Percentiles rank a stretch among this genome's conserved stretches.
Conservation (phyloP, 2,888 invertebrate genomes). For the Drosophila pegasa region DNA sequence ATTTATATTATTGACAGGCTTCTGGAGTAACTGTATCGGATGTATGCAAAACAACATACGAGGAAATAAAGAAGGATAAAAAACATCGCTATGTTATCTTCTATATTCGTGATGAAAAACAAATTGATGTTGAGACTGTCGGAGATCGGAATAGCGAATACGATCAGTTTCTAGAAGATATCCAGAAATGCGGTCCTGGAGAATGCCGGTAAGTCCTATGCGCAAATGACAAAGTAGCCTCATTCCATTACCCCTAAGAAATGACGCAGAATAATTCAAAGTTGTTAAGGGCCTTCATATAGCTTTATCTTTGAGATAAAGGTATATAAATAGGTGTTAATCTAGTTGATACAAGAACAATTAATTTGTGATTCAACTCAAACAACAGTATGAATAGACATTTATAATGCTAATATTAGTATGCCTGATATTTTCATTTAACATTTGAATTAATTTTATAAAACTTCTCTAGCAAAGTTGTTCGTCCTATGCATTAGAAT, state of each 20-base stretch:
- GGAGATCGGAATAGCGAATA: constrained; percentile 96
- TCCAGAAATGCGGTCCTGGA: constrained; percentile 95
- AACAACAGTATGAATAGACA: neutral
- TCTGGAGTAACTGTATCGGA: constrained; percentile 98
- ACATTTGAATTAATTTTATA: neutral
- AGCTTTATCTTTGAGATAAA: constrained; percentile 6
- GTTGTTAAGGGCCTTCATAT: neutral
- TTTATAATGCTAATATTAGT: neutral
- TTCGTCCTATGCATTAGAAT: neutral
- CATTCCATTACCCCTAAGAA: neutral
- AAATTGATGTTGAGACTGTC: constrained; percentile 97
- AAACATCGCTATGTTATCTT: constrained; percentile 98
- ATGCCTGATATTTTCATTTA: neutral
- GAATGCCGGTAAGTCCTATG: constrained; percentile 92
- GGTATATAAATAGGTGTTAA: constrained; percentile 4
- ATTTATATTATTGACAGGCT: constrained; percentile 87
- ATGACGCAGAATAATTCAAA: neutral
- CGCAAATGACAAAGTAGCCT: neutral
- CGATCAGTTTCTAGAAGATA: constrained; percentile 96
- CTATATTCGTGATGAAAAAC: constrained; percentile 97
- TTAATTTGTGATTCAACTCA: constrained; percentile 3
- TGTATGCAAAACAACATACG: constrained; percentile 97
- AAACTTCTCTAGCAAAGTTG: neutral
- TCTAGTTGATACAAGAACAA: constrained; percentile 1
- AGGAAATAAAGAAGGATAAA: constrained; percentile 99